Base-by-base conservation (phyloP, 2,797 vertebrate genomes). In the Amphiprion clarkii region DNA sequence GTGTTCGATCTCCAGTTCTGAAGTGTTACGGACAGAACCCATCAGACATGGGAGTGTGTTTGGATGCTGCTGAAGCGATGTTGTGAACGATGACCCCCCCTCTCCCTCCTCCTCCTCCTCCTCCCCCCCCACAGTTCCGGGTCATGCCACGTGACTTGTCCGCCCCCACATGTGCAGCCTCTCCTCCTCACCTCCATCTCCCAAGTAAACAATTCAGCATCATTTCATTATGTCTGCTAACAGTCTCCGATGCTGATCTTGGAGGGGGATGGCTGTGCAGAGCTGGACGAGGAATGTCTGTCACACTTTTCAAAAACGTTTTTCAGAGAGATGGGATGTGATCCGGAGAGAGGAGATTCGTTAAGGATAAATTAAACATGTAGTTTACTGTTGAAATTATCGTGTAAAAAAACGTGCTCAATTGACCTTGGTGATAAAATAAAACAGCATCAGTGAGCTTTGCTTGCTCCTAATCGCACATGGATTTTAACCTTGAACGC, bases 161-260 rank as follows among this genome's bases (percentile, higher is more conserved):
- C 81, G 49, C 84, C 83, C 76, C 82, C 87, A 82, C 79, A 73
- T 59, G 66, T 68, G 44, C 36, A 55, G 10, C 54, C 33, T 77
- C 61, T 68, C 51, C 53, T 67, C 67, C 5, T 39, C 52, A 1
- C 55, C 29, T 17, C 69, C 44, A 0, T 55, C 66, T 33, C 46
- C 58, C 62, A 82, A 79, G 79, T 90, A 85, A 92, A 91, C 89
- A 88, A 67, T 82, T 78, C 66, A 65, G 58, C 75, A 74, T 71
- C 51, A 56, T 78, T 86, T 74, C 69, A 75, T 89, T 80, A 59
- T 76, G 44, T 65, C 74, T 84, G 44, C 67, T n/a, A 60, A 54
- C 79, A 73, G 52, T 62, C 14, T 19, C 23, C 17, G 48, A 61
- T 64, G 53, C 51, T 52, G 67, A 59, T 75, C 64, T 61, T 29